Evolutionary conservation across 23 tunicate genomes (phyloP), one percentile per base, ranked within the genome.

Genomic region (Trididemnum nubilum): DNA sequence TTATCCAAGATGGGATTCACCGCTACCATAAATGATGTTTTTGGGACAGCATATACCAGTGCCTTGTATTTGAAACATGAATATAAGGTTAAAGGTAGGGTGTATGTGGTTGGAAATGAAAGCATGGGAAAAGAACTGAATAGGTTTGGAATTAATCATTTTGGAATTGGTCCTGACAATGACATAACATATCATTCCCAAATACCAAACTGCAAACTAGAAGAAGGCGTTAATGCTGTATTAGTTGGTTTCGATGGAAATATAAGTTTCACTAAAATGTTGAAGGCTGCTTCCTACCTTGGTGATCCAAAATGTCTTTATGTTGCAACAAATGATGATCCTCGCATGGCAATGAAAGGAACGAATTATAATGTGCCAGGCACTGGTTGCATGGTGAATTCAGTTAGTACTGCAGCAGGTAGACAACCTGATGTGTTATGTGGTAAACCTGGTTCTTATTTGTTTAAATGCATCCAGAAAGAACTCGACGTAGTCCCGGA

Each of bases 171-270:
- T 0, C 90, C 91, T 31, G 98, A 94, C 40, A 77, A 82, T 64
- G 22, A 15, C 54, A 44, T 44, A 9, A 44, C 15, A 7, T 9
- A 44, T 44, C 54, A n/a, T n/a, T n/a, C n/a, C n/a, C n/a, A n/a
- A n/a, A n/a, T n/a, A n/a, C n/a, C n/a, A n/a, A n/a, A n/a, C 1
- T 33, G 50, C 63, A 76, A 83, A 0, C 50, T 93, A 9, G 82
- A 93, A 76, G 33, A 58, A 0, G 69, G 84, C 74, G 98, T 95
- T 15, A 19, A 63, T 15, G 99, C 96, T 37, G 99, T 95, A 27
- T 49, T 95, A 34, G 96, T 83, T 24, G 99, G 92, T 0, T 83
- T 90, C 72, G 99, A 95, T 79, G 96, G 90, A 29, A 73, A 95
- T 73, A 58, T 95, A 59, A 90, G 85, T 72, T 95, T 34, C 67